Conservation (phyloP, 2,797 vertebrate genomes). For the Onychomys arenicola region DNA sequence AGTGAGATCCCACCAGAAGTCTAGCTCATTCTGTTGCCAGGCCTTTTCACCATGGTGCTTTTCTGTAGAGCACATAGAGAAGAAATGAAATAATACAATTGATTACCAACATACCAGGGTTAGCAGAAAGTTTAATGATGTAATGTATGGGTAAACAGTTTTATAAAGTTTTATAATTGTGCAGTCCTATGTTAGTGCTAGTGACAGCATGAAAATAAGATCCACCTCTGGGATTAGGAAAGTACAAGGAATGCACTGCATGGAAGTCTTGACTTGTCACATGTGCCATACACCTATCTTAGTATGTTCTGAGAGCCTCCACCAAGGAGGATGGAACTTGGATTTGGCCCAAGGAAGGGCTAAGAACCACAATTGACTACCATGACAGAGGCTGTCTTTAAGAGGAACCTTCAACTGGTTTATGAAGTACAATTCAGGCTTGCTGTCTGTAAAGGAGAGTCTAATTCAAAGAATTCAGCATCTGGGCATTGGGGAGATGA, state of each 20-base stretch:
- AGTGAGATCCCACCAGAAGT: neutral
- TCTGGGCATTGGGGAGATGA: neutral
- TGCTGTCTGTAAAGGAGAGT: neutral
- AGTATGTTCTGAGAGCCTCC: neutral
- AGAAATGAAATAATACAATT: neutral
- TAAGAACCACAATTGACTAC: neutral
- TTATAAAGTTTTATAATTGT: neutral
- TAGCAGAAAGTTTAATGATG: neutral
- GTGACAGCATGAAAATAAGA: neutral
- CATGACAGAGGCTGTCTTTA: neutral
- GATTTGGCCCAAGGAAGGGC: neutral
- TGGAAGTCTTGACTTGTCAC: neutral
- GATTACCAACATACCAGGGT: neutral
- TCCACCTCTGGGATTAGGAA: neutral
- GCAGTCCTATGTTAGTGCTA: neutral
- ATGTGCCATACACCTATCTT: neutral
- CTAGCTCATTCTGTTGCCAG: neutral
- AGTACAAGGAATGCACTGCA: neutral
- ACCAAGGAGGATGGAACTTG: neutral
- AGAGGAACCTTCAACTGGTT: neutral
- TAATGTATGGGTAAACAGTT: neutral
- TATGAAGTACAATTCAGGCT: neutral
- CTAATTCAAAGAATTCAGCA: conserved; percentile 51
- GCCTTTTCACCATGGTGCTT: neutral
- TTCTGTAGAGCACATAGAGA: neutral